phyloP scores from a whole-genome alignment of 2,113 vertebrate genomes.

The Blennius ocellaris region DNA sequence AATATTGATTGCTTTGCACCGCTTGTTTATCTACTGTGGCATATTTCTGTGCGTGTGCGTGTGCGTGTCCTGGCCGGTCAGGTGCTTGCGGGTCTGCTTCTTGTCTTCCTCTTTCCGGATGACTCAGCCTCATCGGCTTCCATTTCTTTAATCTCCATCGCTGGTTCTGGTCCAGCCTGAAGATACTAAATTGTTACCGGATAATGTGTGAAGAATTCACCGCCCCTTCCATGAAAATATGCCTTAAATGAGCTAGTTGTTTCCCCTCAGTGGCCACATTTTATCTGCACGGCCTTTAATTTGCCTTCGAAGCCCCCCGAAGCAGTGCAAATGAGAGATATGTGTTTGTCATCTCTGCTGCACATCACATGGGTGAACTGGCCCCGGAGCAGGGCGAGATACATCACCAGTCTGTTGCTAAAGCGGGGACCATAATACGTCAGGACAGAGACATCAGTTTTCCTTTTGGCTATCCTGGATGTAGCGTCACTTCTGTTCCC shows the following conservation, averaged over 20 bases:
- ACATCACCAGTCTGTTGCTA: constrained; percentile 33
- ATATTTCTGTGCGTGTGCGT: not conserved
- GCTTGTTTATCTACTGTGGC: constrained; percentile 12
- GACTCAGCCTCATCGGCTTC: constrained; percentile 41
- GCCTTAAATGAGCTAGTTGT: not conserved
- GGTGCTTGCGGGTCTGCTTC: constrained; percentile 20
- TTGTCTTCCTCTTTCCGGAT: constrained; percentile 22
- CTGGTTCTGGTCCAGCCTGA: constrained; percentile 7
- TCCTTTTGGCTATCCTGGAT: constrained; percentile 29
- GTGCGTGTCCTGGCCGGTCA: not conserved
- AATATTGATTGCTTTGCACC: constrained; percentile 9
- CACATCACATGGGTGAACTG: constrained; percentile 16
- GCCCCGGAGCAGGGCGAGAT: constrained; percentile 26
- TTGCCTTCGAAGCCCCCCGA: not conserved
- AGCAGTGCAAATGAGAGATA: constrained; percentile 4
- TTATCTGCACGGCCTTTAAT: constrained; percentile 5
- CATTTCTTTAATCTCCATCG: constrained; percentile 33
- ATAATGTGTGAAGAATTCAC: constrained; percentile 10
- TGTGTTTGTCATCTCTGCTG: constrained; percentile 36
- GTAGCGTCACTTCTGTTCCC: constrained; percentile 40
- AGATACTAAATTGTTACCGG: constrained; percentile 6
- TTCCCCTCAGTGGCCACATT: not conserved
- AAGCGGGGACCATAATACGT: constrained; percentile 13
- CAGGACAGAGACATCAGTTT: constrained; percentile 42
- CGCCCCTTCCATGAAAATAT: no score